Conservation (phyloP, 2,888 invertebrate genomes). For the Drosophila robusta region DNA sequence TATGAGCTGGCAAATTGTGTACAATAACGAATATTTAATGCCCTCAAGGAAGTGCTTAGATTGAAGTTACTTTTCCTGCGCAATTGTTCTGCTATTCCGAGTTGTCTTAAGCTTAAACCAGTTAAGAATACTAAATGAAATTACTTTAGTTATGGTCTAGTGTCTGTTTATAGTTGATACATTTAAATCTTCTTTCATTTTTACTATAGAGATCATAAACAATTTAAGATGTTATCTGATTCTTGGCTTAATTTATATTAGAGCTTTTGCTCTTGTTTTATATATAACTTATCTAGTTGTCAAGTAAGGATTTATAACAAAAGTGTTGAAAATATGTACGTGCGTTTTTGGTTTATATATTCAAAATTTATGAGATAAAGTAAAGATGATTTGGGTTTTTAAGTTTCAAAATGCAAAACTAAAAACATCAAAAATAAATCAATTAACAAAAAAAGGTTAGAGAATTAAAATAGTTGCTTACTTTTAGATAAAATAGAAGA, state of each 20-base stretch:
- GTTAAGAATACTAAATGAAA: conserved; percentile 5
- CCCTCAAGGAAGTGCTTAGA: conserved; percentile 25
- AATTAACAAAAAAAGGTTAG: no score
- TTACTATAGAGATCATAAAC: not conserved
- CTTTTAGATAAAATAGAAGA: no score
- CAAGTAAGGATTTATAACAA: no score
- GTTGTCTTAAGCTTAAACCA: not conserved
- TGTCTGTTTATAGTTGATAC: not conserved
- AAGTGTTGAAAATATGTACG: no score
- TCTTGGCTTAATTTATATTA: not conserved
- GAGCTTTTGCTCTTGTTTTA: not conserved
- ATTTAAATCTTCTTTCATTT: no score
- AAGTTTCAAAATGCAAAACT: no score
- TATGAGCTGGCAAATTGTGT: conserved; percentile 29
- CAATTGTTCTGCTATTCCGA: not conserved
- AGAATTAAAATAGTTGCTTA: no score
- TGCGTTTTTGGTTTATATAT: no score
- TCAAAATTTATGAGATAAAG: no score
- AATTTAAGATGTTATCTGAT: not conserved
- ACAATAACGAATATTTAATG: conserved; percentile 39
- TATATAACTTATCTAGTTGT: no score
- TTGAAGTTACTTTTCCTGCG: not conserved
- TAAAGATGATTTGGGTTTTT: no score
- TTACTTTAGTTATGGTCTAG: not conserved
- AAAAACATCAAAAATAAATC: no score